Conservation (phyloP, 2,113 vertebrate species). For the Fulica atra region DNA sequence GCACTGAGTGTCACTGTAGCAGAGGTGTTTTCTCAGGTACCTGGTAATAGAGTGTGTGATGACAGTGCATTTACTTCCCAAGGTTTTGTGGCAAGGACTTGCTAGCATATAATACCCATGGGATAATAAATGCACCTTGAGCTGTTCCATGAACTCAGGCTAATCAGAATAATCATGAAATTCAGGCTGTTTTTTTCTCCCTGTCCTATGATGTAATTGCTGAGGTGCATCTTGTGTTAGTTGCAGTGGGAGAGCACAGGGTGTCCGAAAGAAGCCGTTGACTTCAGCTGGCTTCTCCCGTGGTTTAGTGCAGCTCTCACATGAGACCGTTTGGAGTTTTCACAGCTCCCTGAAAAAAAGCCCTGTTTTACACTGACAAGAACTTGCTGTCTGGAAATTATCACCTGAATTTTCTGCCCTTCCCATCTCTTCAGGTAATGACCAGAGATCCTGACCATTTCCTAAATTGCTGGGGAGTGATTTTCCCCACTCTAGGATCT, state of each 20-base stretch:
- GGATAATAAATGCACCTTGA: not conserved
- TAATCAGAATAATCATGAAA: not conserved
- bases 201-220: not conserved
- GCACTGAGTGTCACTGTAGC: not conserved
- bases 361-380: not conserved
- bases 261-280: not conserved
- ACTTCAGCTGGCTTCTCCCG: not conserved
- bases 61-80: not conserved
- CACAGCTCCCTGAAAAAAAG: not conserved
- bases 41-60: not conserved
- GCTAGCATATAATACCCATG: not conserved
- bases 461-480: not conserved
- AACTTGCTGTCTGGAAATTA: not conserved
- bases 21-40: not conserved
- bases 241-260: not conserved
- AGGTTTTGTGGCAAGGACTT: not conserved
- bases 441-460: not conserved
- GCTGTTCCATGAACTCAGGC: not conserved
- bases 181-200: not conserved
- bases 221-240: not conserved
- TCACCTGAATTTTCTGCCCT: constrained; percentile 14
- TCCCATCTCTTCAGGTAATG: not conserved
- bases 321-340: not conserved
- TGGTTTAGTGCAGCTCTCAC: not conserved
- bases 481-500: not conserved